Conservation (phyloP, 2,113 vertebrate species). For the Gnathonemus longibarbis region DNA sequence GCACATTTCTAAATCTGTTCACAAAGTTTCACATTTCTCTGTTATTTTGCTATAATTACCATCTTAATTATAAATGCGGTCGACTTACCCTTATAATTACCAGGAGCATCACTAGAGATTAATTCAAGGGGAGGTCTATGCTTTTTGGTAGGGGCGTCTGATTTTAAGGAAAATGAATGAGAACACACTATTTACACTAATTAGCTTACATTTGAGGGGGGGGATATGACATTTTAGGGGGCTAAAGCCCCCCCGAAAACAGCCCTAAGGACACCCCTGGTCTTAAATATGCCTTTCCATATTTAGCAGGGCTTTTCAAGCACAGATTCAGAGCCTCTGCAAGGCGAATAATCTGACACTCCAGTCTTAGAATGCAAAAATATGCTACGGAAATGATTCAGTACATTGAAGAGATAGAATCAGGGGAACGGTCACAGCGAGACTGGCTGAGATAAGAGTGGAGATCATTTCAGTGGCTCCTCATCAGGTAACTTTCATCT, state of each 20-base stretch:
- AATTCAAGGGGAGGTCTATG: neutral
- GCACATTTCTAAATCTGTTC: neutral
- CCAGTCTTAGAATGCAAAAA: neutral
- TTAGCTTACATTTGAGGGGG: neutral
- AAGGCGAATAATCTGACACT: neutral
- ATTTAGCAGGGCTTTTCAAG: neutral
- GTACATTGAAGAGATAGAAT: neutral
- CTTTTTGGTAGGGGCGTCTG: neutral
- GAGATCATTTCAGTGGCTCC: neutral
- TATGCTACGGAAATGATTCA: neutral
- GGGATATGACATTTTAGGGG: neutral
- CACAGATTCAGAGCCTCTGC: neutral
- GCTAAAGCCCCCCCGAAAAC: neutral
- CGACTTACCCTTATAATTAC: too few relatives aligned
- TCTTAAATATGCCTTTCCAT: neutral
- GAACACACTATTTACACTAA: neutral
- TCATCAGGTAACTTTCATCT: neutral
- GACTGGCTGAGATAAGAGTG: neutral
- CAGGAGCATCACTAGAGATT: neutral
- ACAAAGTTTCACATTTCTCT: neutral
- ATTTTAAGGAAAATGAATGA: neutral
- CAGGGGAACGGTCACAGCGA: neutral
- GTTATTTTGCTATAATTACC: neutral
- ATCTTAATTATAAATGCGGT: neutral
- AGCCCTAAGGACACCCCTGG: neutral